A percentile compares a stretch with the other conserved stretches of the same genome.
phyloP scores from a whole-genome alignment of 30 jellyfish, hydroid and myxozoan species.

The Chironex yamaguchii region DNA sequence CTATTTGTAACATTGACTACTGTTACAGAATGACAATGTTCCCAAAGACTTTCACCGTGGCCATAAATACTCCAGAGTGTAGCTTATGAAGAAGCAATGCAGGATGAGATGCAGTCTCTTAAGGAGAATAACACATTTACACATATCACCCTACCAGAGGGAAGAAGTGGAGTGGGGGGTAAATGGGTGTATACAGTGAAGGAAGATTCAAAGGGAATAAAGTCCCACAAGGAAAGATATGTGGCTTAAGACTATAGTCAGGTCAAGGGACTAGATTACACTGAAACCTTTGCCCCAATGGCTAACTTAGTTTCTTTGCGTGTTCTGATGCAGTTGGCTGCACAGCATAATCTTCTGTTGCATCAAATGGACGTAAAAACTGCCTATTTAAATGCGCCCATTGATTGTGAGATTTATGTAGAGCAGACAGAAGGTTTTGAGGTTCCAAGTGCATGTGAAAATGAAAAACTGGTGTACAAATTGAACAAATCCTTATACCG shows the following conservation, averaged over 20 bases:
- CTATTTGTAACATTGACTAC: too few species aligned
- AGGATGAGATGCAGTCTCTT: constrained; percentile 13
- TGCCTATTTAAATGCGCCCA: constrained; percentile 25
- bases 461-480: constrained; percentile 26
- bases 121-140: constrained; percentile 14
- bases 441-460: too few species aligned
- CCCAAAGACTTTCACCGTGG: constrained; percentile 14
- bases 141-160: constrained; percentile 1
- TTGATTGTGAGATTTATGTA: constrained; percentile 34
- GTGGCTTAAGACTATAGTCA: constrained; percentile 8
- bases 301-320: too few species aligned
- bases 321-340: too few species aligned
- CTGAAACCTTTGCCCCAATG: background rate
- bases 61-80: too few species aligned
- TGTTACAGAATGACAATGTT: too few species aligned
- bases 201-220: background rate
- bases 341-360: background rate
- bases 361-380: constrained; percentile 67
- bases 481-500: constrained; percentile 46
- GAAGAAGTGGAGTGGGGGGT: constrained; percentile 33
- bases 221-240: background rate
- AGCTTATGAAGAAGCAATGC: too few species aligned
- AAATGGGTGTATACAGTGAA: constrained; percentile 40
- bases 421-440: constrained; percentile 30
- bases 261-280: constrained; percentile 4